phyloP scores from a whole-genome alignment of 2,888 invertebrate genomes.

The Cephus pulcher region DNA sequence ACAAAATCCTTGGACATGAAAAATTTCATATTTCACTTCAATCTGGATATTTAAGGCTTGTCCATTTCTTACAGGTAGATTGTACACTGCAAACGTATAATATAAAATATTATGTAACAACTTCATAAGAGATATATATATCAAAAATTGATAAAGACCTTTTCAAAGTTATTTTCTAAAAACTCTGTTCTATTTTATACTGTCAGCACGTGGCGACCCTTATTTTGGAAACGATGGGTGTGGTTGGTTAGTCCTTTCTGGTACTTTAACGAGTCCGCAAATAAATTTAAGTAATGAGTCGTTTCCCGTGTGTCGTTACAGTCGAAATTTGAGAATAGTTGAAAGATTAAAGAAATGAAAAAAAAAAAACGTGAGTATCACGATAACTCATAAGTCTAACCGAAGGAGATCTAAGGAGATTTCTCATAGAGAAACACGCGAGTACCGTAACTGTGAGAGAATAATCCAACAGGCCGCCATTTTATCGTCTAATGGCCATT shows the following conservation, averaged over 20 bases:
- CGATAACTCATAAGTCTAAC: neutral
- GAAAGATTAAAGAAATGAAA: neutral
- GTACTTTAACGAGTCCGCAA: conserved; percentile 20
- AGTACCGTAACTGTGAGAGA: neutral
- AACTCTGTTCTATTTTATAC: neutral
- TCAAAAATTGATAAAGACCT: neutral
- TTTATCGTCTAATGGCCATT: conserved; percentile 18
- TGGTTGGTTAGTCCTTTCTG: neutral
- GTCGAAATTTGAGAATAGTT: neutral
- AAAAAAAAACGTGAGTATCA: neutral
- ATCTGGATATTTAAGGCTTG: neutral
- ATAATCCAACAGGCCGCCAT: conserved; percentile 1
- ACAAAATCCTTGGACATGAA: neutral
- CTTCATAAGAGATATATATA: neutral
- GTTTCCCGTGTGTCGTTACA: neutral
- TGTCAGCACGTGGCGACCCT: conserved; percentile 3
- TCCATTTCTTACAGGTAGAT: conserved; percentile 6
- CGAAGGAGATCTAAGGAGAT: neutral
- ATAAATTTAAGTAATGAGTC: conserved; percentile 14
- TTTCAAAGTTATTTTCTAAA: neutral
- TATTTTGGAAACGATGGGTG: conserved; percentile 1
- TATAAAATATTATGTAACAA: neutral
- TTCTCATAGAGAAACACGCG: neutral
- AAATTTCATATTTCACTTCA: neutral
- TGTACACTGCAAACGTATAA: conserved; percentile 5